Evolutionary conservation across 2,113 vertebrate species (phyloP), one percentile per base, ranked within the genome.

Genomic region (Sebastes schlegelii): DNA sequence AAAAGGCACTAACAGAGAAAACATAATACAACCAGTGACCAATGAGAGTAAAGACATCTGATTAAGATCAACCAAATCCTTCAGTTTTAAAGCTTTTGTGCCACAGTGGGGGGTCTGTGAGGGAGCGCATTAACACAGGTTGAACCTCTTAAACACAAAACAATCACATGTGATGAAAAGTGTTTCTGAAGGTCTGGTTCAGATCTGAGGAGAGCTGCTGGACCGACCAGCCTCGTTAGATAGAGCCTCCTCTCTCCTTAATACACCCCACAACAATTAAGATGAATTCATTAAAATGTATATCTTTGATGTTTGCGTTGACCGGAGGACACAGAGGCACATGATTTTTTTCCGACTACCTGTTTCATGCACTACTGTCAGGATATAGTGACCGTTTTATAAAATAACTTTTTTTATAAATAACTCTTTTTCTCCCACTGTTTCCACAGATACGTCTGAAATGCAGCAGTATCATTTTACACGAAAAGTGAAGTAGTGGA

Each of bases 1-100:
- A 60, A 83, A 86, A 82, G 70, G 23, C 51, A 5, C 51, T 14
- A 61, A 60, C 21, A 79, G 76, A 68, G 70, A 80, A 82, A 88
- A 82, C 71, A 60, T 48, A 66, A 23, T 26, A 14, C 49, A 58
- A 42, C 61, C 0, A 71, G 76, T 23, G n/a, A 21, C 90, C 91
- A 84, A 88, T 87, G 84, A 89, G 83, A 85, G 89, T 82, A 70
- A 74, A 78, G 85, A 67, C n/a, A 4, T 77, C 80, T 84, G 85
- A 88, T 80, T 57, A 72, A 79, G 85, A 83, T 74, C 86, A 82
- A 77, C 73, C 11, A 19, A 92, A 85, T 83, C 85, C 89, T 69
- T 23, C 67, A 77, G 80, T 84, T 88, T 88, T 70, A 88, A 83
- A 78, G 4, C 34, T 10, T 17, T 62, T 45, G 13, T 51, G 77